phyloP scores from a whole-genome alignment of 2,888 invertebrate species.

The Callyntrura guangdongensis region DNA sequence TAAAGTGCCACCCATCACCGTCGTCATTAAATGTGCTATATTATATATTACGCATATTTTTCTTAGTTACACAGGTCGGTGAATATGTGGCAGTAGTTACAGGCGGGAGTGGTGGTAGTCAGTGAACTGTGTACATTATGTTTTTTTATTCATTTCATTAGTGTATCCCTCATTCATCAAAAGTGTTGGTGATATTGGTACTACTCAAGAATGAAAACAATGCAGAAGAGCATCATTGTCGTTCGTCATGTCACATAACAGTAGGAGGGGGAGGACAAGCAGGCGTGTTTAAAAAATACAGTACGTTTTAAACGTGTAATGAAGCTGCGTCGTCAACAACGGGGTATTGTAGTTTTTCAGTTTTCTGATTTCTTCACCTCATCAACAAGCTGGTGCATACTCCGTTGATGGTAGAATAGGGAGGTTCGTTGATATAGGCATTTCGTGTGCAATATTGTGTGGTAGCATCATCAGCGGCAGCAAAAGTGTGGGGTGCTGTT shows the following conservation, averaged over 20 bases:
- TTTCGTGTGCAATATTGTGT: constrained; percentile 19
- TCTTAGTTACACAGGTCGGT: not conserved
- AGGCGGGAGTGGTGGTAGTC: not conserved
- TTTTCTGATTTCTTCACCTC: constrained; percentile 48
- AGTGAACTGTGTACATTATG: constrained; percentile 25
- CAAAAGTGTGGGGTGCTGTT: constrained; percentile 9
- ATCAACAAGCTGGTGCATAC: not conserved
- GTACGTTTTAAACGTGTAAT: not conserved
- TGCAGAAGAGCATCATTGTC: not conserved
- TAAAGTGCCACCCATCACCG: constrained; percentile 5
- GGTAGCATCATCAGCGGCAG: not conserved
- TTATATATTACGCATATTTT: not conserved
- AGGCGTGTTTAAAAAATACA: not conserved
- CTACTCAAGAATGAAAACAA: constrained; percentile 12
- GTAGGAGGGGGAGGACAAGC: not conserved
- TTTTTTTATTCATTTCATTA: constrained; percentile 33
- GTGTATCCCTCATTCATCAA: constrained; percentile 39
- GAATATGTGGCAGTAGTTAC: constrained; percentile 41
- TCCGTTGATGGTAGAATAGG: not conserved
- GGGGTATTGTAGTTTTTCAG: constrained; percentile 17
- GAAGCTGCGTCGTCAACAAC: not conserved
- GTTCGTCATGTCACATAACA: constrained; percentile 6
- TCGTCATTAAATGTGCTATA: not conserved
- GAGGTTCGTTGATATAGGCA: not conserved
- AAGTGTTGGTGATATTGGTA: not conserved